Evolutionary conservation across 2,888 invertebrate genomes (phyloP).

Genomic region (Biston betularia): DNA sequence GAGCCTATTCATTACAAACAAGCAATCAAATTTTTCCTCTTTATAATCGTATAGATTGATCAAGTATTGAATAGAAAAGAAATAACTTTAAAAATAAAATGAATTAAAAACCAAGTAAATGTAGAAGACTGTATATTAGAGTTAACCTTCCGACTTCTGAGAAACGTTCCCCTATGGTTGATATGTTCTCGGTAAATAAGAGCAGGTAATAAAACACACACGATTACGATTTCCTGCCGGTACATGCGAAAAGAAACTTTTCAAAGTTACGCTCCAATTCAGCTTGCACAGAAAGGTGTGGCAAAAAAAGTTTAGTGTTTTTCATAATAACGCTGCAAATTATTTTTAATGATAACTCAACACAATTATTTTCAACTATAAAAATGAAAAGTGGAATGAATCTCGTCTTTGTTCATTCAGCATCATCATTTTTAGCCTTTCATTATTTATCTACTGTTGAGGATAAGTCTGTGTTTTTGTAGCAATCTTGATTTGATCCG

Average conservation of each 20-base stretch:
- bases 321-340: slow-evolving; percentile 8
- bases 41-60: too few relatives aligned
- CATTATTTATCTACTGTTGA: too few relatives aligned
- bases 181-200: slow-evolving; percentile 40
- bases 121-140: not conserved
- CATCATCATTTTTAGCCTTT: too few relatives aligned
- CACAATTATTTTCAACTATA: not conserved
- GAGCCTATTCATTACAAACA: too few relatives aligned
- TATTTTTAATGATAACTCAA: slow-evolving; percentile 10
- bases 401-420: too few relatives aligned
- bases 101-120: not conserved
- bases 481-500: too few relatives aligned
- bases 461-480: too few relatives aligned
- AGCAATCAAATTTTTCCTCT: too few relatives aligned
- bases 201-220: slow-evolving; percentile 34
- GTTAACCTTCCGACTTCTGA: slow-evolving; percentile 29
- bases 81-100: too few relatives aligned
- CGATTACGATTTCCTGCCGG: slow-evolving; percentile 41
- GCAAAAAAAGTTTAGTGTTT: slow-evolving; percentile 26
- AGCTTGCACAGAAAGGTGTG: slow-evolving; percentile 21
- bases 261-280: slow-evolving; percentile 37
- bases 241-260: slow-evolving; percentile 29
- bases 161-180: slow-evolving; percentile 34
- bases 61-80: too few relatives aligned
- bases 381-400: not conserved